Evolutionary conservation across 2,797 vertebrate genomes (phyloP).

Genomic region (Garrulus glandarius): DNA sequence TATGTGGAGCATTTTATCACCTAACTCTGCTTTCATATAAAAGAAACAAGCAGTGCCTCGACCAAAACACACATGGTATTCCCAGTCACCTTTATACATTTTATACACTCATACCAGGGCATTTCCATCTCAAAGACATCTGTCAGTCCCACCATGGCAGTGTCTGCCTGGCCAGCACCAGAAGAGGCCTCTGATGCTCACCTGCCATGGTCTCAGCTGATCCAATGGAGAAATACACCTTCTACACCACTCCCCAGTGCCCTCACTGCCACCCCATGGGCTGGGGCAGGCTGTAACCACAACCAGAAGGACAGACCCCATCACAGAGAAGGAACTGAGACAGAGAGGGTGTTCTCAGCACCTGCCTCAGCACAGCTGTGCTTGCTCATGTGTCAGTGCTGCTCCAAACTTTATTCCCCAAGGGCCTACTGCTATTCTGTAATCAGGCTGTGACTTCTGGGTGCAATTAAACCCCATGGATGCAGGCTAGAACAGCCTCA

Average conservation of each 20-base stretch:
- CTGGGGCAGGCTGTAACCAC: neutral
- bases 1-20: neutral
- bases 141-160: neutral
- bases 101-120: neutral
- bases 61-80: neutral
- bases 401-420: neutral
- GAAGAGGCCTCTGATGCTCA: neutral
- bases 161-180: neutral
- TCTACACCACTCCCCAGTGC: neutral
- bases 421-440: neutral
- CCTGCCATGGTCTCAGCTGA: neutral
- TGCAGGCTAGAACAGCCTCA: neutral
- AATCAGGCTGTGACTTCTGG: neutral
- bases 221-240: neutral
- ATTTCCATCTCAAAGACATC: neutral
- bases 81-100: neutral
- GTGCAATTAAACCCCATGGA: neutral
- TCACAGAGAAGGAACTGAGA: rapidly evolving
- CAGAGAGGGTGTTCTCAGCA: neutral
- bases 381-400: neutral
- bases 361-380: neutral
- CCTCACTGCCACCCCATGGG: neutral
- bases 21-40: neutral
- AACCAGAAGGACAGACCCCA: neutral
- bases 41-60: neutral